These are phyloP conservation scores for Coenobita brevimanus DNA, from an alignment of 1,140 invertebrate genomes.

Conservation along the genomic window DNA sequence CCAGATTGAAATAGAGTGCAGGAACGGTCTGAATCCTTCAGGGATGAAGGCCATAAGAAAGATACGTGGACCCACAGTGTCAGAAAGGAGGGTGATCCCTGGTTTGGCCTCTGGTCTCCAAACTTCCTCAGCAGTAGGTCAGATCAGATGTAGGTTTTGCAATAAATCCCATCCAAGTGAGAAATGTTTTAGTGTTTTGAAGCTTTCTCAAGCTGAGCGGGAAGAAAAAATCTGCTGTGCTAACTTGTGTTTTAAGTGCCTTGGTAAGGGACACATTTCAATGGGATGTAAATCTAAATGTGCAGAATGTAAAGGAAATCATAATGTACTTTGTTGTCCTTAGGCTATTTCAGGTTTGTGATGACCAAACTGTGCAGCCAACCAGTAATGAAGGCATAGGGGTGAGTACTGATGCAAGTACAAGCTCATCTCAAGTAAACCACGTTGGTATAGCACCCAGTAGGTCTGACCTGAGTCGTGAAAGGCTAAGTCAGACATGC, in stretches of 20 bases:
- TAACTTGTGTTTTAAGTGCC: neutral
- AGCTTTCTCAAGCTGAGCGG: neutral
- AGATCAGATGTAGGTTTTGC: neutral
- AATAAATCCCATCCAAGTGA: neutral
- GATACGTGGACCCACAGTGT: no score
- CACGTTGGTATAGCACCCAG: neutral
- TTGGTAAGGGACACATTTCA: neutral
- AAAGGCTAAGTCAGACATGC: neutral
- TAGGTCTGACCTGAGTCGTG: neutral
- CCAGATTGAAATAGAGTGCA: neutral
- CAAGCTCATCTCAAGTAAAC: neutral
- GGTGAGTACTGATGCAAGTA: neutral
- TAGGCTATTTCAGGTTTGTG: neutral
- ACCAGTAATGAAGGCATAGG: neutral
- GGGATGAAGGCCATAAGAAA: neutral
- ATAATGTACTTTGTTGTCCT: neutral
- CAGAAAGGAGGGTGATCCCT: neutral
- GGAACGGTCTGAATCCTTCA: neutral
- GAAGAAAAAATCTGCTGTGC: conserved; percentile 14
- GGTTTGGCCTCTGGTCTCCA: neutral
- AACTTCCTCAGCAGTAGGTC: neutral
- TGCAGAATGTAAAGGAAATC: neutral
- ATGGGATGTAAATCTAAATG: neutral
- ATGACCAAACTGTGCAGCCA: neutral
- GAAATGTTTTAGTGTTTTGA: neutral